Evolutionary conservation across 2,888 invertebrate genomes (phyloP), one percentile per base, ranked within the genome.

Genomic region (Synanthedon tipuliformis): DNA sequence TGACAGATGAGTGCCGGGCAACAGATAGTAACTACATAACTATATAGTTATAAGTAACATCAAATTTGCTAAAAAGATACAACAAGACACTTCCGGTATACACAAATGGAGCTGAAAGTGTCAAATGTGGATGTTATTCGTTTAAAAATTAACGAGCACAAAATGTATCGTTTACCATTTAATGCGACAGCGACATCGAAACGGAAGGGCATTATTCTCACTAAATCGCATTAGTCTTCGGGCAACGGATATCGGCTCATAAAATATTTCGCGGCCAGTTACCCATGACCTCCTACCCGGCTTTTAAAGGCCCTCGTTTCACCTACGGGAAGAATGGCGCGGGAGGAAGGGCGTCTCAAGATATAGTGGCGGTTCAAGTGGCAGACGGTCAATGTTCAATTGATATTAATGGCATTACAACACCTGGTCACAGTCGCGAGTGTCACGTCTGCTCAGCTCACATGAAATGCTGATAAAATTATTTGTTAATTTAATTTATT

Each of bases 321-420:
- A 12, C 40, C 50, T n/a, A 34, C 34, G 11, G 10, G 23, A 50
- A 34, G 5, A 5, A 34, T 13, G 34, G 13, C 52, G 18, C 12
- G 56, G 58, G 62, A 67, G 71, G 69, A 55, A 62, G 49, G 61
- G 65, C 7, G 59, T 72, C 56, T 71, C 79, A 57, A 27, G 55
- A 57, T 75, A 62, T 13, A 54, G 51, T 73, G 78, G 82, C 55
- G 41, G 56, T 55, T 52, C 54, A 60, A 65, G 66, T 68, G 71
- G 67, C 72, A 71, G 71, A 77, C 75, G 81, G 86, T 76, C 81
- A 81, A 61, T 75, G 75, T 71, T 76, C 83, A 82, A 86, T 86
- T 85, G 86, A 85, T 84, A 86, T 85, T 82, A 85, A 86, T 82
- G 81, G 74, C 66, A 61, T 65, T 67, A 71, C 68, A 72, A 75